Conservation (phyloP, 2,888 invertebrate species). For the Perdita meconis region DNA sequence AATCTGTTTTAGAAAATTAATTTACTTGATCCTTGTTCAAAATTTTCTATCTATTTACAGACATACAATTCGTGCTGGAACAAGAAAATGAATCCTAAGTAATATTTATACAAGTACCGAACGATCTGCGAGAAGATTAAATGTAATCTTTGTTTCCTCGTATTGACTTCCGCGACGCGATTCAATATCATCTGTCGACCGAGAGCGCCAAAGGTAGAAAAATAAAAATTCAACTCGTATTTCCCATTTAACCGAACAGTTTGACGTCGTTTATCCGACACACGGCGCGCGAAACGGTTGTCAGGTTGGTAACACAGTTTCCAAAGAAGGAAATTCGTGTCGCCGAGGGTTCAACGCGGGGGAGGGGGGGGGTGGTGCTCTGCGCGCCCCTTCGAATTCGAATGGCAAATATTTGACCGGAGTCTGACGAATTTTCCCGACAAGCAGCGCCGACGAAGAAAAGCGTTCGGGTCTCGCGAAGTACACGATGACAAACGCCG, state of each 20-base stretch:
- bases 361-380: not conserved
- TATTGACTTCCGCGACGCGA: too few relatives aligned
- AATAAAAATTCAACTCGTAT: too few relatives aligned
- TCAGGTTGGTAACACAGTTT: not conserved
- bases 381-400: slow-evolving; percentile 4
- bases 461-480: not conserved
- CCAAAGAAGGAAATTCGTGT: not conserved
- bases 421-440: slow-evolving; percentile 29
- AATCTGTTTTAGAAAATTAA: too few relatives aligned
- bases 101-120: too few relatives aligned
- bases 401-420: slow-evolving; percentile 37
- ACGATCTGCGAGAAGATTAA: too few relatives aligned
- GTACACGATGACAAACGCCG: slow-evolving; percentile 15
- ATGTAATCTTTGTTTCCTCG: too few relatives aligned
- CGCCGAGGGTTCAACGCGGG: not conserved
- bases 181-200: too few relatives aligned
- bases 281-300: not conserved
- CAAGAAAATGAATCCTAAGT: not conserved
- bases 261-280: not conserved
- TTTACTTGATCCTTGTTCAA: too few relatives aligned
- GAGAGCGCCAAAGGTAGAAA: too few relatives aligned
- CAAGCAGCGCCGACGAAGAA: not conserved
- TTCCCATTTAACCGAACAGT: too few relatives aligned
- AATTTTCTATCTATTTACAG: too few relatives aligned
- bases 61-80: not conserved